A percentile compares a stretch with the other conserved stretches of the same genome.
These are phyloP conservation scores for Xiphophorus hellerii DNA, from an alignment of 2,113 vertebrate genomes.

Conservation along the genomic window DNA sequence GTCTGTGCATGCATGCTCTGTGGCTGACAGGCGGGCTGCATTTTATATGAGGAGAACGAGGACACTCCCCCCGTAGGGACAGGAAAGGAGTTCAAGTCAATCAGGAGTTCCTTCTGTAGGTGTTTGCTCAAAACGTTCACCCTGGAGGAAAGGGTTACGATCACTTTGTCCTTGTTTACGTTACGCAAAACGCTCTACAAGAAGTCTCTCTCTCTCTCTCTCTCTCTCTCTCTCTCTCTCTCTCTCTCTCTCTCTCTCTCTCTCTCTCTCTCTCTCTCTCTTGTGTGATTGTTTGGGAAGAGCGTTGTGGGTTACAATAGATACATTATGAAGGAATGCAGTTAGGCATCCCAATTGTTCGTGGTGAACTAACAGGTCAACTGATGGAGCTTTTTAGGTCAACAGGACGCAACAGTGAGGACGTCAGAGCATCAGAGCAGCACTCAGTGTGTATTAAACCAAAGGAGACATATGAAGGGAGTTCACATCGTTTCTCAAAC, in stretches of 20 bases:
- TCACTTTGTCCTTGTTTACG: conserved; percentile 39
- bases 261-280: no score
- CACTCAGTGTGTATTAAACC: background rate
- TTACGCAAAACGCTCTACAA: background rate
- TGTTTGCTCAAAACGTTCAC: conserved; percentile 76
- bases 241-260: no score
- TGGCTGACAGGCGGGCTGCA: conserved; percentile 58
- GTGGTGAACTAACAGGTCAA: conserved; percentile 17
- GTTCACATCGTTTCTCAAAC: background rate
- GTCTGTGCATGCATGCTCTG: conserved; percentile 7
- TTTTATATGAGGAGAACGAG: conserved; percentile 80
- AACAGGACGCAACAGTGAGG: background rate
- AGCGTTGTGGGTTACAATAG: conserved; percentile 32
- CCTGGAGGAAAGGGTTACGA: conserved; percentile 53
- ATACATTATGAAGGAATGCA: conserved; percentile 43
- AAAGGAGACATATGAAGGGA: background rate
- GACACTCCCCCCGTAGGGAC: conserved; percentile 66
- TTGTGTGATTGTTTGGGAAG: background rate
- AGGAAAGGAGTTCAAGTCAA: conserved; percentile 56
- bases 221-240: no score
- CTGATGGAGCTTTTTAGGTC: background rate
- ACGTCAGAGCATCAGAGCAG: background rate
- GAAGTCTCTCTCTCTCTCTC: background rate
- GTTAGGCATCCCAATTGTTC: conserved; percentile 24
- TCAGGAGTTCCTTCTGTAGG: conserved; percentile 73